phyloP scores from a whole-genome alignment of 2,888 invertebrate genomes.

The Cylloceria caligata region DNA sequence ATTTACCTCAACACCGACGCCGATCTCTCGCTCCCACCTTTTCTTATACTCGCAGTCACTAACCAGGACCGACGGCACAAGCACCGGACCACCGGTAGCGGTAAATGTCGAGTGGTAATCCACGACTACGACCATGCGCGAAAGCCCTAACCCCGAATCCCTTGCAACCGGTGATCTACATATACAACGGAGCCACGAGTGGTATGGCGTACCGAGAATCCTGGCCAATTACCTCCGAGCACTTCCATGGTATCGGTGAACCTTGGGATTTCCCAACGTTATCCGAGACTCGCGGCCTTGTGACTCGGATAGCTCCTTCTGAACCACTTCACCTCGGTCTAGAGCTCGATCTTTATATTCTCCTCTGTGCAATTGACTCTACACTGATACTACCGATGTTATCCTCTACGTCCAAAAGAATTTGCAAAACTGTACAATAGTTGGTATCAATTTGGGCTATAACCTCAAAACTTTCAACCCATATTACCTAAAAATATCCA shows the following conservation, averaged over 20 bases:
- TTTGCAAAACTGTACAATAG: not conserved
- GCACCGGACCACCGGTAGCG: conserved; percentile 22
- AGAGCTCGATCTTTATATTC: conserved; percentile 11
- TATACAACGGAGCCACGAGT: not conserved
- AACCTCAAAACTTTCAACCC: no score
- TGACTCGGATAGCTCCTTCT: conserved; percentile 1
- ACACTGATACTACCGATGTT: not conserved
- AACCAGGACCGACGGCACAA: conserved; percentile 12
- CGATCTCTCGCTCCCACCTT: conserved; percentile 44
- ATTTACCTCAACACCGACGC: conserved; percentile 55
- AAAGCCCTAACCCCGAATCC: conserved; percentile 1
- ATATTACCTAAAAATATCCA: no score
- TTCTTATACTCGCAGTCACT: conserved; percentile 3
- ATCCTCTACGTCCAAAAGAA: not conserved
- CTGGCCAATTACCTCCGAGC: conserved; percentile 74
- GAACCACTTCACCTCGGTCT: conserved; percentile 20
- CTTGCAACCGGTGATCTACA: conserved; percentile 35
- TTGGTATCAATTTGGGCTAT: no score
- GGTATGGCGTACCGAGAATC: conserved; percentile 44
- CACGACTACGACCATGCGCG: conserved; percentile 6
- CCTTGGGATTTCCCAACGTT: conserved; percentile 67
- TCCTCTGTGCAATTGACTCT: not conserved
- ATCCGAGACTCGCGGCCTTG: conserved; percentile 46
- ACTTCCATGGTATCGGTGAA: conserved; percentile 67
- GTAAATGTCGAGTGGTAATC: conserved; percentile 29